Conservation (phyloP, 2,797 vertebrate genomes). For the Xenopus petersii region DNA sequence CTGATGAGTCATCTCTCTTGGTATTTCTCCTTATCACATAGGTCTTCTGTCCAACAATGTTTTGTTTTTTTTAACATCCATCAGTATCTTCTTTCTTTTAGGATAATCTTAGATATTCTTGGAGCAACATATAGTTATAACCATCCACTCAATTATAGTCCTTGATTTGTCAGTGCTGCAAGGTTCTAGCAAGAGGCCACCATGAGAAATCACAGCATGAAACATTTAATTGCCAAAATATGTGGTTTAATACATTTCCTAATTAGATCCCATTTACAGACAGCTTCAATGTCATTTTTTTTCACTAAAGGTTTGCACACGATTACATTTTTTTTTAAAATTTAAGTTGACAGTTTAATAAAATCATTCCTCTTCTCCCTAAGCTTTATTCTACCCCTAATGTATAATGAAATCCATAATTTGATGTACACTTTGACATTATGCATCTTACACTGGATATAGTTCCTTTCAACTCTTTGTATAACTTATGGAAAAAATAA, state of each 20-base stretch:
- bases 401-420: too few species aligned
- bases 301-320: not conserved
- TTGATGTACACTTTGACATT: too few species aligned
- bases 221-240: not conserved
- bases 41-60: too few species aligned
- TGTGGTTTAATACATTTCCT: not conserved
- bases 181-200: not conserved
- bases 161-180: not conserved
- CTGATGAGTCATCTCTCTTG: too few species aligned
- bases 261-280: not conserved
- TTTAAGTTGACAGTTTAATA: not conserved
- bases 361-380: too few species aligned
- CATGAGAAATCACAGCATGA: not conserved
- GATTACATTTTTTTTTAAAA: not conserved
- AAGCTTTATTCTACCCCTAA: too few species aligned
- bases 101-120: not conserved
- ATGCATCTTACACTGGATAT: too few species aligned
- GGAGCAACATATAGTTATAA: not conserved
- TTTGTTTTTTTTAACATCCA: too few species aligned
- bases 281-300: not conserved
- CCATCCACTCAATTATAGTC: not conserved
- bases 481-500: too few species aligned
- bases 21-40: too few species aligned
- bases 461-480: too few species aligned
- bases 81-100: too few species aligned